Percentiles rank a stretch among this genome's conserved stretches.
phyloP scores from a whole-genome alignment of 2,888 invertebrate genomes.

The Aromia moschata region DNA sequence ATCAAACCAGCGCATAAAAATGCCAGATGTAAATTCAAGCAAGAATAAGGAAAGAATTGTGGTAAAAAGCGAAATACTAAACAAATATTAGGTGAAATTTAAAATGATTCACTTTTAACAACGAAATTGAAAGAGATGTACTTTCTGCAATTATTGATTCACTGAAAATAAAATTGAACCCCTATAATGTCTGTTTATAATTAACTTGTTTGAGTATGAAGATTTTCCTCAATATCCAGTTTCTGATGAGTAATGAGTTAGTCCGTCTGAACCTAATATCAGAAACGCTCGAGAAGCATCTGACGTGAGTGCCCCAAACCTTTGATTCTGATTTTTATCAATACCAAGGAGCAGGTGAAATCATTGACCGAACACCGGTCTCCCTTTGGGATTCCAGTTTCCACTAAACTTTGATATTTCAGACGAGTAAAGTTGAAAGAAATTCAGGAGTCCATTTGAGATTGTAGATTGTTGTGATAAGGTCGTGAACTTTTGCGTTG shows the following conservation, averaged over 20 bases:
- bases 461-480: slow-evolving; percentile 30
- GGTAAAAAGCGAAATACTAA: too few relatives aligned
- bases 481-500: slow-evolving; percentile 22
- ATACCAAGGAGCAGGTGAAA: slow-evolving; percentile 10
- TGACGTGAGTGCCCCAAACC: slow-evolving; percentile 2
- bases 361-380: slow-evolving; percentile 16
- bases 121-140: too few relatives aligned
- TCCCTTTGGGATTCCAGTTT: slow-evolving; percentile 5
- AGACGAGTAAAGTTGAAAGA: slow-evolving; percentile 20
- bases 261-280: too few relatives aligned
- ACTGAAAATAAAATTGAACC: neutral
- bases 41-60: too few relatives aligned
- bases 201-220: neutral
- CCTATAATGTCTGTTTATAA: neutral
- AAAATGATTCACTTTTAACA: too few relatives aligned
- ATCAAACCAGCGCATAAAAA: too few relatives aligned
- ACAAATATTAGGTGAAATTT: too few relatives aligned
- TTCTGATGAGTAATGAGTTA: too few relatives aligned
- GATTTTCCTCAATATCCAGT: too few relatives aligned
- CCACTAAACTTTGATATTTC: slow-evolving; percentile 28
- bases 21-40: too few relatives aligned
- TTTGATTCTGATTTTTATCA: slow-evolving; percentile 14
- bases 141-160: too few relatives aligned
- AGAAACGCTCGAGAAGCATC: neutral
- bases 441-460: slow-evolving; percentile 17